Evolutionary conservation across 2,888 invertebrate genomes (phyloP), one percentile per base, ranked within the genome.

Genomic region (Acanthosoma haemorrhoidale): DNA sequence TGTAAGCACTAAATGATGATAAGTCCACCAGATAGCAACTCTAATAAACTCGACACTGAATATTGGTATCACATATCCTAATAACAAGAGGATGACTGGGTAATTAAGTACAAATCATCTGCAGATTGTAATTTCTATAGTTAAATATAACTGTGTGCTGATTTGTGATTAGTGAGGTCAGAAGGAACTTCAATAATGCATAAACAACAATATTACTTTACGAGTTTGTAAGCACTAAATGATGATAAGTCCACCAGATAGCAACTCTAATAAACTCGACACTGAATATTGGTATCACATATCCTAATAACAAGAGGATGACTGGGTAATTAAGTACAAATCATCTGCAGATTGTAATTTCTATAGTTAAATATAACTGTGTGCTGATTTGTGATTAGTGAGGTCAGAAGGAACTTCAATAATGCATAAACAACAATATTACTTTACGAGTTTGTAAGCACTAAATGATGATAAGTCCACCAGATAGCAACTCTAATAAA

Each of bases 371-470:
- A 59, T 16, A 34, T 13, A 18, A n/a, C 16, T 61, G 61, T 38
- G 16, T 61, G 34, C 36, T 61, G 38, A 21, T 36, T 36, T 1
- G 60, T 60, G 60, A 60, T 34, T 60, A 34, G 18, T 11, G 34
- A 18, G 60, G 13, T 13, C 2, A 4, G 1, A 34, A 60, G 1
- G 31, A 36, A 16, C 31, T 34, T 4, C 8, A 9, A 34, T 34
- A 60, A 18, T 60, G 60, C 60, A 60, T 60, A 60, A 60, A 60
- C 36, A 60, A 60, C 16, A 60, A 32, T 18, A 2, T 60, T 60
- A 18, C 31, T 60, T 18, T 36, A 18, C 18, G 60, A 60, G 60
- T 34, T 34, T 16, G 15, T 34, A 18, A 36, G 60, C 36, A 60
- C 60, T 60, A 13, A 6, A 3, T 43, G 13, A 25, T 13, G 21